Evolutionary conservation across 2,888 invertebrate species (phyloP), one percentile per base, ranked within the genome.

Genomic region (Corbicula japonica): DNA sequence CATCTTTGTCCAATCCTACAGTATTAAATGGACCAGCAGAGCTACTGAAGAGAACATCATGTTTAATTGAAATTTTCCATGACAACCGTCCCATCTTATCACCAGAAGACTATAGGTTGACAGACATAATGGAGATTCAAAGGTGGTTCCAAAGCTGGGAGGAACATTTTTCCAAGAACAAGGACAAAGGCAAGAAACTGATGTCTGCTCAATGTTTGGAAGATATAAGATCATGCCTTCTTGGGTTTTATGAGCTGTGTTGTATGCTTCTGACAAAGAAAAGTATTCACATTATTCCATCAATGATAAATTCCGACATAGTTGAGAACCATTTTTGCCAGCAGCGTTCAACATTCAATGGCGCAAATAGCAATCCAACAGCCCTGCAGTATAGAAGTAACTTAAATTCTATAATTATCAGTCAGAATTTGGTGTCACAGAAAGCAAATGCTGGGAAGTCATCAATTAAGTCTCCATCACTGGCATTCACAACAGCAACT

Each of bases 291-390:
- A 48, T 60, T 28, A 70, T 50, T 15, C 70, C 61, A 21, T 50
- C 21, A 6, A 28, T 70, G 8, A 23, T 71, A 18, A 71, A 71
- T 30, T 62, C 62, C 18, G 71, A 62, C 23, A 26, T 71, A n/a
- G 38, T 71, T 2, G 71, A 71, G n/a, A n/a, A n/a, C n/a, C n/a
- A n/a, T n/a, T n/a, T n/a, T n/a, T n/a, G n/a, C n/a, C 75, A 68
- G 56, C 68, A 75, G 28, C 34, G 68, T 15, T 60, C 68, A 21
- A 66, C 61, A 15, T 68, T 60, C n/a, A 26, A 75, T 61, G 75
- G 68, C 1, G 61, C 66, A 6, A 68, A 66, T 61, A 6, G 60
- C 48, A 66, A 68, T 38, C 75, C 75, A 21, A 68, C 32, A 41
- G 66, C 60, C 21, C 23, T 68, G 10, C 66, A 66, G 41, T 75